phyloP scores from a whole-genome alignment of 2,888 invertebrate species.

The Rotaria magnacalcarata region DNA sequence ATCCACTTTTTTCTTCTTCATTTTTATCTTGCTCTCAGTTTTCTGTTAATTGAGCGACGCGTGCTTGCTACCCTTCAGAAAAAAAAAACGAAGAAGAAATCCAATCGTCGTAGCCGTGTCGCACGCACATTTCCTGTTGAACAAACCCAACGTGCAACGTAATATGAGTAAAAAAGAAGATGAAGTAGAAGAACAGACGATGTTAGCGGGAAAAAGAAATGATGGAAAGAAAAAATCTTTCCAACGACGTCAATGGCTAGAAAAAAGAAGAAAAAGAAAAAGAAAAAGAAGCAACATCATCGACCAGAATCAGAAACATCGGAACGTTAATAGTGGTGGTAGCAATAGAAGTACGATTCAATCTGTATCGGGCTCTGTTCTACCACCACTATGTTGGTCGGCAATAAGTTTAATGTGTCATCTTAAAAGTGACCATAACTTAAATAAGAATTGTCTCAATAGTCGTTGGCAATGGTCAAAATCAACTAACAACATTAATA shows the following conservation, averaged over 20 bases:
- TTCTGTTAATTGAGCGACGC: slow-evolving; percentile 14
- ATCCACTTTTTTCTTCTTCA: too few relatives aligned
- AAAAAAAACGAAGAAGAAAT: neutral
- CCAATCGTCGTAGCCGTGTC: neutral
- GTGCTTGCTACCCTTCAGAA: neutral
- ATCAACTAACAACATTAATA: neutral
- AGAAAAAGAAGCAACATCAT: slow-evolving; percentile 9
- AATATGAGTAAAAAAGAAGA: slow-evolving; percentile 12
- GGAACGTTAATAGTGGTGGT: neutral
- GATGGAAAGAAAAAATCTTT: neutral
- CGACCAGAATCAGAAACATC: slow-evolving; percentile 14
- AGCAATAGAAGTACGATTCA: neutral
- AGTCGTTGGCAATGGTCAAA: neutral
- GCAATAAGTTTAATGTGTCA: neutral
- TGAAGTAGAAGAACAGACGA: neutral
- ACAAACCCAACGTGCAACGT: neutral
- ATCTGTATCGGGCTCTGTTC: neutral
- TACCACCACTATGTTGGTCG: neutral
- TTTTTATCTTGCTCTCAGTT: neutral
- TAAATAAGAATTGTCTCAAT: neutral
- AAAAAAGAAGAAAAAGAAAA: slow-evolving; percentile 14
- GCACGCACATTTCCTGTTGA: neutral
- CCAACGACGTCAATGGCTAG: slow-evolving; percentile 8
- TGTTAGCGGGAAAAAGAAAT: neutral
- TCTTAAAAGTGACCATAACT: neutral